Conservation (phyloP, 37 sponge, comb jelly and placozoan genomes). For the Aplysina aerophoba region DNA sequence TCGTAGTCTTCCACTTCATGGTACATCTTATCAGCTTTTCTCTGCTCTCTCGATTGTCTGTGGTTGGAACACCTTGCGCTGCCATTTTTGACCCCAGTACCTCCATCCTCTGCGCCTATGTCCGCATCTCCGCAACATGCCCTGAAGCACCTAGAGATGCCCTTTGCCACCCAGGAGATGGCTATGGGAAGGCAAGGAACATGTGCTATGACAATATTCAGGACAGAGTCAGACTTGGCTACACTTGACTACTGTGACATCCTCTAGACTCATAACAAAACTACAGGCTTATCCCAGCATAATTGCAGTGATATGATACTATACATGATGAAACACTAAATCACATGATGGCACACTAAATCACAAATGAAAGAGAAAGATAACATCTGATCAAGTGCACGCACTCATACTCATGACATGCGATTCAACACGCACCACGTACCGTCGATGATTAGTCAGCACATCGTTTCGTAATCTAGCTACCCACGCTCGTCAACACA, state of each 20-base stretch:
- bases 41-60: neutral
- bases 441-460: constrained; percentile 67
- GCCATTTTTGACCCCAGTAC: neutral
- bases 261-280: too few species aligned
- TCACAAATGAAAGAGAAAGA: too few species aligned
- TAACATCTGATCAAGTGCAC: too few species aligned
- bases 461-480: constrained; percentile 31
- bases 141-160: constrained; percentile 38
- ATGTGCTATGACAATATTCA: too few species aligned
- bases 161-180: constrained; percentile 50
- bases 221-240: too few species aligned
- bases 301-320: too few species aligned
- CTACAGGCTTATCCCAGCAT: too few species aligned
- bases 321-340: too few species aligned
- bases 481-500: too few species aligned
- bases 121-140: neutral
- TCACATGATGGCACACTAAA: too few species aligned
- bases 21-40: neutral
- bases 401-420: too few species aligned
- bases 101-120: neutral
- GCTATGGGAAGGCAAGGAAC: constrained; percentile 23
- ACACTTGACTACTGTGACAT: too few species aligned
- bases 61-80: neutral
- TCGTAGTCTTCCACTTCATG: constrained; percentile 13
- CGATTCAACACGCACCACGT: neutral